Base-by-base conservation (phyloP, 2,113 vertebrate species). In the Zosterops pallidus region DNA sequence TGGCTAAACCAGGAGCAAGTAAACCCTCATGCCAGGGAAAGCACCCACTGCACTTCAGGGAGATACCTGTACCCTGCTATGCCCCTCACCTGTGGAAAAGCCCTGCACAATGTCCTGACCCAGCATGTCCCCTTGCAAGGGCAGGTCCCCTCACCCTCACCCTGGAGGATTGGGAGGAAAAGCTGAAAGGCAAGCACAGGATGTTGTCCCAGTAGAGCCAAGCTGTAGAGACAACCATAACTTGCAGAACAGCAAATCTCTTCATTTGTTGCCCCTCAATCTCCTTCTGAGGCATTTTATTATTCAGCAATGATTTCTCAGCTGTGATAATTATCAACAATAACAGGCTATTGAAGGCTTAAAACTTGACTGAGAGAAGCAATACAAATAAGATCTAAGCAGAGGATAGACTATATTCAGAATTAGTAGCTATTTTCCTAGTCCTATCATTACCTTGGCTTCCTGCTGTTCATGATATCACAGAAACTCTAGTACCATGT, bases 261-360 rank as follows among this genome's bases (percentile, higher is more conserved):
- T 22, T 89, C 20, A 11, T 63, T 83, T 62, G 20, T 29, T 80
- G 23, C 64, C 83, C 55, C 86, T 86, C 63, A 14, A 1, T 44
- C 69, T 89, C 74, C 69, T 84, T 79, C 62, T 74, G 75, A 85
- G 64, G 26, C 41, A 75, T 44, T 59, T 35, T 39, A 52, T 82
- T 91, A 85, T 42, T 47, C 80, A 77, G 63, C 59, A 81, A 26
- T 39, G 70, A 69, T 68, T 92, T 63, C 81, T 87, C 84, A 85
- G 2, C 87, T 91, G 87, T 84, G 90, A 71, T 95, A 89, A 94
- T 94, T 96, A 82, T 84, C 84, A 84, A 68, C 68, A 94, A 90
- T 79, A 65, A 75, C 37, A 63, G 81, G 39, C 74, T 84, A 86
- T 76, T 75, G 68, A 71, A 37, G 62, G 67, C 65, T 93, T 85